Evolutionary conservation across 37 sponge, comb jelly and placozoan genomes (phyloP), one percentile per base, ranked within the genome.

Genomic region (Dysidea cf. avara): DNA sequence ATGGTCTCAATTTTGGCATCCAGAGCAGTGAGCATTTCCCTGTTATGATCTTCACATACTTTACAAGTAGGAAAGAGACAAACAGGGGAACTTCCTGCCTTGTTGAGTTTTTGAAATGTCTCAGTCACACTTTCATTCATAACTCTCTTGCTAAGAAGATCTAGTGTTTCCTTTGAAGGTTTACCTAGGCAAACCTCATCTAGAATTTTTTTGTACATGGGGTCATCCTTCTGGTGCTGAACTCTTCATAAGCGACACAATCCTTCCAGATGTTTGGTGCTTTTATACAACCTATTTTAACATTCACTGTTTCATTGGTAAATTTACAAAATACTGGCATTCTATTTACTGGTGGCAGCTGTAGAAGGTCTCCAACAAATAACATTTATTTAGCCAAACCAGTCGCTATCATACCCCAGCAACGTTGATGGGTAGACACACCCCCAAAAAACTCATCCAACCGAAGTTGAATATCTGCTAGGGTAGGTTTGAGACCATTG

Each of bases 311-410:
- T 53, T 59, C 11, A 43, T 62, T 36, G 13, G 31, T n/a, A 13
- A 65, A 7, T 7, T 24, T 12, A 31, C 39, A 28, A 35, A 76
- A 83, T 12, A 69, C 53, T 5, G 65, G 55, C 0, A 11, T 29
- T 4, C 70, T 68, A 51, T 77, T 66, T 5, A 83, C 84, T 25
- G 84, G 84, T 24, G 54, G 63, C 7, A 83, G 53, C 36, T 83
- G 84, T 0, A 83, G 61, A 1, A 83, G 77, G 56, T 83, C 84
- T 6, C 84, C 84, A 61, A 83, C 31, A 32, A 83, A 60, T 13
- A 13, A 76, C 52, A 51, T 69, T 66, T 14, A 34, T 58, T 25
- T 30, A 22, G 5, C 84, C 84, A 76, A 66, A 77, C 38, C 57
- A 66, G 26, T 72, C 34, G 35, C 34, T 50, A 39, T 13, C 11